phyloP scores from a whole-genome alignment of 64 coral and sea anemone genomes.

The Montipora foliosa region DNA sequence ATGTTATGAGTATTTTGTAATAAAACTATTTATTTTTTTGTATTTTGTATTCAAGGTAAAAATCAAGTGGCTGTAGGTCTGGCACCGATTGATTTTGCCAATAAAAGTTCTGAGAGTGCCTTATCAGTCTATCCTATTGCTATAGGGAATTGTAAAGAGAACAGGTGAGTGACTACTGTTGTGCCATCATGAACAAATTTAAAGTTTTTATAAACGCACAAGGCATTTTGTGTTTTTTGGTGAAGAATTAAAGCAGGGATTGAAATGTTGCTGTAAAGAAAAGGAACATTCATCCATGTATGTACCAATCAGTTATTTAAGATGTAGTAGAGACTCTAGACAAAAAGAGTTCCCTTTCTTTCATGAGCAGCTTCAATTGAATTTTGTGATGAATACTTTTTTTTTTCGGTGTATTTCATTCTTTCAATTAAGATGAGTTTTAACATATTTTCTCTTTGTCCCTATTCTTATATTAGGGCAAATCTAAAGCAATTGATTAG shows the following conservation, averaged over 20 bases:
- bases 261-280: too few species aligned
- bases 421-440: too few species aligned
- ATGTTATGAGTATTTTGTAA: not conserved
- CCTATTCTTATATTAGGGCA: not conserved
- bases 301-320: not conserved
- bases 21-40: too few species aligned
- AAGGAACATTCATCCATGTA: too few species aligned
- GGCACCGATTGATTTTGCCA: not conserved
- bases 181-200: too few species aligned
- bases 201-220: too few species aligned
- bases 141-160: not conserved
- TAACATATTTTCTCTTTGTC: not conserved
- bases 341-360: not conserved
- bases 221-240: too few species aligned
- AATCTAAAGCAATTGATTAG: conserved; percentile 20
- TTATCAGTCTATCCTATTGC: too few species aligned
- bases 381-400: not conserved
- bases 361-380: not conserved
- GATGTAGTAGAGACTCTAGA: conserved; percentile 4
- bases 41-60: not conserved
- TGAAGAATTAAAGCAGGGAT: too few species aligned
- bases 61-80: not conserved
- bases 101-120: conserved; percentile 1
- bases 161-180: too few species aligned
- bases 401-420: not conserved